These are phyloP conservation scores for Cettia cetti DNA, from an alignment of 2,113 vertebrate genomes.

Conservation along the genomic window DNA sequence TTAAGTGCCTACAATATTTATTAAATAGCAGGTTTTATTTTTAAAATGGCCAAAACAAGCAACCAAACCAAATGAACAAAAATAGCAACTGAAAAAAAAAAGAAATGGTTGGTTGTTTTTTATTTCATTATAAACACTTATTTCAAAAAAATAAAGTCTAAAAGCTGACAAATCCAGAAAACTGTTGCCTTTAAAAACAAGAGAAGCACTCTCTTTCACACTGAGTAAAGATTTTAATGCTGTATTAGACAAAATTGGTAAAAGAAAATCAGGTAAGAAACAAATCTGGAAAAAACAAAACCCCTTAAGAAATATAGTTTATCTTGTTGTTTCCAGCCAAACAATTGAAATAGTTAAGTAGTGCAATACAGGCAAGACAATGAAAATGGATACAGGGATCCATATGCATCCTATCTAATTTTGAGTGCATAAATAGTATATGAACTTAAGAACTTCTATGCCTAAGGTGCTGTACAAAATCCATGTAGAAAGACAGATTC, in stretches of 20 bases:
- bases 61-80: background rate
- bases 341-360: background rate
- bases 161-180: background rate
- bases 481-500: background rate
- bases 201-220: background rate
- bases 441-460: background rate
- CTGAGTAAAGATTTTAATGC: background rate
- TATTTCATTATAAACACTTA: background rate
- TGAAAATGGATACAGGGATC: background rate
- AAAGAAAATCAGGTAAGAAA: background rate
- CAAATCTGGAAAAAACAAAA: background rate
- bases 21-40: background rate
- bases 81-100: background rate
- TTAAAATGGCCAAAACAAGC: background rate
- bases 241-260: background rate
- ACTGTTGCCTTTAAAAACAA: background rate
- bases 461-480: background rate
- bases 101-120: background rate
- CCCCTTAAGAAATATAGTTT: background rate
- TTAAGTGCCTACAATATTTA: background rate
- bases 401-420: background rate
- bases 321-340: background rate
- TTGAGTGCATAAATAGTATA: background rate
- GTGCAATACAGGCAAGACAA: background rate
- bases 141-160: background rate